Evolutionary conservation across 2,888 invertebrate species (phyloP), one percentile per base, ranked within the genome.

Genomic region (Cosmia trapezina): DNA sequence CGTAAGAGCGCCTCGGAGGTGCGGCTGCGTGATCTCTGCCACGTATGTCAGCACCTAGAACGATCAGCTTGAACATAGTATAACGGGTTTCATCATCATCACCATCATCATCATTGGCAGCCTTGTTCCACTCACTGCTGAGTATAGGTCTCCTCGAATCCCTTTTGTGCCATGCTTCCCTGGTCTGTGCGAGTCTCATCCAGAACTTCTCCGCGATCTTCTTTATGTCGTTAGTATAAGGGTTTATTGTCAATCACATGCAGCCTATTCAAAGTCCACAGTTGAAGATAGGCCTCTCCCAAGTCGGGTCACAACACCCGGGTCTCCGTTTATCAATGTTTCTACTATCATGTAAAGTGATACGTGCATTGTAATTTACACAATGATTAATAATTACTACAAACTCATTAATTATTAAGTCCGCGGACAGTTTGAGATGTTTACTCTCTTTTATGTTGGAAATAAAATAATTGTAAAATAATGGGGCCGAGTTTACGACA

Each of bases 1-100:
- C 0, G 98, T 96, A 4, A 98, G 94, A 84, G 97, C 96, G 2
- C 98, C 98, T 47, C 98, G 97, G 53, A 98, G 96, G 87, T 98
- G 97, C 0, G 98, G 98, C 90, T 98, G 97, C 0, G 98, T 98
- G 65, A 98, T 97, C 94, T 98, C 98, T 8, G 98, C 98, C 19
- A 98, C 98, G 90, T 98, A 98, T 0, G 98, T 98, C 85, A 98
- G 93, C 47, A 98, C 97, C 97, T 98, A 79, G 43, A 79, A 80
- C 17, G n/a, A 41, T 12, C 14, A 62, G 12, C 7, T 4, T 22
- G 17, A n/a, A 51, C n/a, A 2, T 9, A 57, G 12, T n/a, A 1
- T 9, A 63, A 9, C 28, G 28, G 19, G 3, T 62, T 14, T 33
- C 37, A 6, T 37, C 37, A 6, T 37, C 37, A 37, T 37, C 6